Percentiles rank a stretch among this genome's conserved stretches.
Evolutionary conservation across 2,113 vertebrate species (phyloP).

Genomic region (Phoxinus phoxinus): DNA sequence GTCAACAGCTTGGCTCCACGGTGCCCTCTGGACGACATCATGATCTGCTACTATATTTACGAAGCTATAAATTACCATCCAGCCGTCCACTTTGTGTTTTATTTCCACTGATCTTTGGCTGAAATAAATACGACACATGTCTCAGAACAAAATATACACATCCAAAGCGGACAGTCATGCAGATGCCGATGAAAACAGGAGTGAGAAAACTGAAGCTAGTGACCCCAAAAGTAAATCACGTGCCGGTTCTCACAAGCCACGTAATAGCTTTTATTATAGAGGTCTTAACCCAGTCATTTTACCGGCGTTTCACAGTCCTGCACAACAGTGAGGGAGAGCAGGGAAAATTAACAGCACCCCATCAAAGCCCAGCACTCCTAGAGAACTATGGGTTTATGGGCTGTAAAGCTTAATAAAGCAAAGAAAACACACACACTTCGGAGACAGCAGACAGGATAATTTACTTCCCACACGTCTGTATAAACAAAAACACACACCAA

Average conservation of each 20-base stretch:
- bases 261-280: conserved; percentile 5
- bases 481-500: conserved; percentile 28
- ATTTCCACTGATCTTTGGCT: conserved; percentile 7
- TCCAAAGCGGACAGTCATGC: neutral
- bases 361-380: conserved; percentile 19
- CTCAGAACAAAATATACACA: conserved; percentile 9
- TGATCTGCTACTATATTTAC: conserved; percentile 56
- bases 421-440: neutral
- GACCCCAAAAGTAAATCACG: conserved; percentile 1
- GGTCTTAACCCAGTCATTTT: neutral
- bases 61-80: conserved; percentile 58
- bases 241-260: neutral
- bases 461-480: conserved; percentile 5
- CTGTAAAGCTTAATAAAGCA: conserved; percentile 31
- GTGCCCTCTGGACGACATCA: conserved; percentile 49
- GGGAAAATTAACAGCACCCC: conserved; percentile 16
- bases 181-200: neutral
- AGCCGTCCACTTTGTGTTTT: conserved; percentile 31
- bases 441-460: conserved; percentile 22
- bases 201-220: neutral
- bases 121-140: neutral
- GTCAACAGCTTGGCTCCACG: conserved; percentile 48
- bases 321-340: conserved; percentile 1
- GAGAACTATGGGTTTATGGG: conserved; percentile 3
- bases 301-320: neutral